Base-by-base conservation (phyloP, 2,797 vertebrate species). In the Thalassophryne amazonica region DNA sequence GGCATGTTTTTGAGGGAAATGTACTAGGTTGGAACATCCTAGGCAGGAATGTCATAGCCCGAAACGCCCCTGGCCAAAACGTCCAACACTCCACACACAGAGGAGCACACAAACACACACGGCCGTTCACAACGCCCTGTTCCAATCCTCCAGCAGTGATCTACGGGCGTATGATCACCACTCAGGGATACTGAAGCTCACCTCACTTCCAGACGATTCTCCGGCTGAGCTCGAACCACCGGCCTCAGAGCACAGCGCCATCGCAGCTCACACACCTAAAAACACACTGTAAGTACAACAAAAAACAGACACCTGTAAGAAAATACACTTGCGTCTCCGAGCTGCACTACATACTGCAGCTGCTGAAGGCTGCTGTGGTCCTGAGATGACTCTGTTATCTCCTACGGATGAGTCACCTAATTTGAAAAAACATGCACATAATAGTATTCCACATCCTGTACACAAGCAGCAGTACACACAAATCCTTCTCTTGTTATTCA, bases 171-270 rank as follows among this genome's bases (percentile, higher is more conserved):
- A 20, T 3, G n/a, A 22, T 30, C 1, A 35, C 31, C 40, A 8
- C 22, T 13, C 4, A 2, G 13, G 16, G 33, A 32, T 29, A 12
- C 7, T 1, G 2, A 12, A 10, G 25, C 80, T 74, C 55, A 87
- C 85, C 84, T 84, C 82, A 34, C 73, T 77, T 22, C 79, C 30
- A 1, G 78, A 77, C 41, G 79, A 76, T 17, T 85, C 82, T 29
- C 62, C 74, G 60, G 78, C 82, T 13, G 79, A 75, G 15, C 39
- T 40, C 0, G 72, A 83, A 29, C 84, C 81, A 19, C 92, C 93
- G 78, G 89, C 73, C 63, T 93, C 93, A 28, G 91, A 85, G 84
- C 90, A 93, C 34, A 92, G 87, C 76, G 88, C 93, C 95, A 98
- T 98, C 80, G 66, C 51, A 75, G 76, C 93, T 92, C 83, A 11